A percentile compares a stretch with the other conserved stretches of the same genome.
phyloP scores from a whole-genome alignment of 92 coral and sea anemone species.

The Palythoa grandiflora region DNA sequence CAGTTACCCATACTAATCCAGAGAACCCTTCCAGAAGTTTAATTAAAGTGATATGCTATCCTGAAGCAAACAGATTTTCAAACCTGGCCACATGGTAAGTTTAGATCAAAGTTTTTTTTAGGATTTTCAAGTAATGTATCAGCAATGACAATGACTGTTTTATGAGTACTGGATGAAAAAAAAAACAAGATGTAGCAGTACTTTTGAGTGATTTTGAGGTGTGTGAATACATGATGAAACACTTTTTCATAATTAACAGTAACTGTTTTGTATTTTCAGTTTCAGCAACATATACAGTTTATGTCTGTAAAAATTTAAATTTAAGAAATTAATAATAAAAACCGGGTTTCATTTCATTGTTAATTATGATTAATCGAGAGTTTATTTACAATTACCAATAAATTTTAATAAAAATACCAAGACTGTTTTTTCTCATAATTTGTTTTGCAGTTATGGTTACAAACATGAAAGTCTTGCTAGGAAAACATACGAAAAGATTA shows the following conservation, averaged over 20 bases:
- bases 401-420: neutral
- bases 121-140: too few relatives aligned
- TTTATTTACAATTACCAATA: neutral
- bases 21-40: constrained; percentile 37
- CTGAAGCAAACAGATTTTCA: constrained; percentile 41
- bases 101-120: neutral
- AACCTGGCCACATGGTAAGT: constrained; percentile 29
- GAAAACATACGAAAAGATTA: constrained; percentile 43
- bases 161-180: too few relatives aligned
- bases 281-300: too few relatives aligned
- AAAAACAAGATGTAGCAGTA: too few relatives aligned
- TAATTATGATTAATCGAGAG: neutral
- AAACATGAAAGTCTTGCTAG: constrained; percentile 60
- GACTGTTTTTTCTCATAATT: neutral
- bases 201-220: too few relatives aligned
- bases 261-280: too few relatives aligned
- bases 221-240: too few relatives aligned
- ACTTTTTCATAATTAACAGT: too few relatives aligned
- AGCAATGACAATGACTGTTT: too few relatives aligned
- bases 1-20: constrained; percentile 22
- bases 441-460: constrained; percentile 63
- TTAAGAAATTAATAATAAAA: too few relatives aligned
- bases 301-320: too few relatives aligned
- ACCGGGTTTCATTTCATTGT: too few relatives aligned
- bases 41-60: constrained; percentile 20